Percentiles rank a stretch among this genome's conserved stretches.
These are phyloP conservation scores for Alces alces DNA, from an alignment of 2,113 vertebrate species.

Conservation along the genomic window DNA sequence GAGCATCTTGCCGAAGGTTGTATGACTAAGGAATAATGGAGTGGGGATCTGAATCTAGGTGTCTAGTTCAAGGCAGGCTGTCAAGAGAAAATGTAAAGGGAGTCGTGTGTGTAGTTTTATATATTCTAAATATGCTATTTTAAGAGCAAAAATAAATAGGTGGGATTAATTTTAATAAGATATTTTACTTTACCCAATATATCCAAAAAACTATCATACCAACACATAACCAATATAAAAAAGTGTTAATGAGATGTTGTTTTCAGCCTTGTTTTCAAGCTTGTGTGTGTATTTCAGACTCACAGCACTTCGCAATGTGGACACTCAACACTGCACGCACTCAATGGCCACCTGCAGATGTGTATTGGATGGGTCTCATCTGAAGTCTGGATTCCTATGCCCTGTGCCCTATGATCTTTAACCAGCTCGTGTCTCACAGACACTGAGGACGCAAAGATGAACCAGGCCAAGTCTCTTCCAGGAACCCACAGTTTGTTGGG, in stretches of 20 bases:
- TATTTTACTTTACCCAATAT: neutral
- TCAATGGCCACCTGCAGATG: neutral
- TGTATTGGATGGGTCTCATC: fast-evolving
- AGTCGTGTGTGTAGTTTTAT: neutral
- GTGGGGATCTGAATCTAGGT: neutral
- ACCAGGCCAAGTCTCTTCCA: neutral
- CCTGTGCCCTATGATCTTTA: neutral
- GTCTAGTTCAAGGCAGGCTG: neutral
- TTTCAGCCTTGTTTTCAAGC: neutral
- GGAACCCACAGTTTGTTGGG: neutral
- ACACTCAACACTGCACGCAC: fast-evolving
- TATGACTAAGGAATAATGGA: fast-evolving
- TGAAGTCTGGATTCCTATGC: neutral
- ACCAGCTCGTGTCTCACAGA: no score
- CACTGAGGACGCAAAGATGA: neutral
- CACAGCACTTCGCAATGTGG: neutral
- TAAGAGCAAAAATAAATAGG: neutral
- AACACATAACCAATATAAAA: neutral
- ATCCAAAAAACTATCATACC: neutral
- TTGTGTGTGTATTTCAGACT: neutral
- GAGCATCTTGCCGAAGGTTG: neutral
- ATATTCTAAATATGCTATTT: neutral
- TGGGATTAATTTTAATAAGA: neutral
- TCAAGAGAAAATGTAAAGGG: neutral
- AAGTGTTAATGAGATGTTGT: neutral